Percentiles rank a stretch among this genome's conserved stretches.
Conservation (phyloP, 2,113 vertebrate genomes). For the Symphodus melops region DNA sequence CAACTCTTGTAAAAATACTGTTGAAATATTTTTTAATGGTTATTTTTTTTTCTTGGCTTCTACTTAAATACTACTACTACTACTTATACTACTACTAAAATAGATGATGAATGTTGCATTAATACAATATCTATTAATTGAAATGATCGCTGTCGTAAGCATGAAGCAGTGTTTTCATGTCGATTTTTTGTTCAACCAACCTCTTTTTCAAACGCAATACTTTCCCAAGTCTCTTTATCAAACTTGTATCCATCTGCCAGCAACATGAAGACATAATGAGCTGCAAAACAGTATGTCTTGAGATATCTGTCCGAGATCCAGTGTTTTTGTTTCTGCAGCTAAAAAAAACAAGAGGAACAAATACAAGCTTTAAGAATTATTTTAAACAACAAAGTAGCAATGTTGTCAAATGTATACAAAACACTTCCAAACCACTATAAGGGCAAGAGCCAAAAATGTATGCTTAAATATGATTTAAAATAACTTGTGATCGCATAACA, state of each 20-base stretch:
- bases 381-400: too few relatives aligned
- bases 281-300: conserved; percentile 90
- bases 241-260: conserved; percentile 92
- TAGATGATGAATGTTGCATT: background rate
- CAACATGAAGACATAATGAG: conserved; percentile 89
- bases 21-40: background rate
- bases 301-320: conserved; percentile 81
- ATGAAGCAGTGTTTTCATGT: background rate
- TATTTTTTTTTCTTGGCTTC: background rate
- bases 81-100: too few relatives aligned
- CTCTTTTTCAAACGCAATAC: conserved; percentile 88
- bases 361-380: background rate
- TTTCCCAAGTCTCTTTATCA: conserved; percentile 85
- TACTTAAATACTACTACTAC: too few relatives aligned
- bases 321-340: conserved; percentile 83
- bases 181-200: conserved; percentile 66
- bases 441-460: too few relatives aligned
- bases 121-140: background rate
- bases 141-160: background rate
- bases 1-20: background rate
- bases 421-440: too few relatives aligned
- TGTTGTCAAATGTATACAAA: too few relatives aligned
- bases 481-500: too few relatives aligned
- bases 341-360: conserved; percentile 27
- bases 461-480: too few relatives aligned